Evolutionary conservation across 2,888 invertebrate species (phyloP).

Genomic region (Cosmorhoe ocellata): DNA sequence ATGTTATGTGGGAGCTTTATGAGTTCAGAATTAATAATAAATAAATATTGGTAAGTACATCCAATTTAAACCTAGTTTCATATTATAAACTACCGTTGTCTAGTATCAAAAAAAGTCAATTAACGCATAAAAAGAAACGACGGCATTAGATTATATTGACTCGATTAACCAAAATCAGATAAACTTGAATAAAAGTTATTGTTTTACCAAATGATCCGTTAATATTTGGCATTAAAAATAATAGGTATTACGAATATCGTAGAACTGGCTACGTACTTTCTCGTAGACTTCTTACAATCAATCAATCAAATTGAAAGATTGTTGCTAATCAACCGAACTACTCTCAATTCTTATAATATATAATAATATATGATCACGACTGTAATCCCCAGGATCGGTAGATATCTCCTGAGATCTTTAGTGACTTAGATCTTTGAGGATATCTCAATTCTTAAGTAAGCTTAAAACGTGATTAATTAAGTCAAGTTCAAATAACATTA

Average conservation of each 20-base stretch:
- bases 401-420: too few species aligned
- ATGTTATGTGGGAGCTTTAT: too few species aligned
- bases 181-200: neutral
- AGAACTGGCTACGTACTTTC: neutral
- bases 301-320: slow-evolving; percentile 31
- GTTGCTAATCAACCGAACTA: slow-evolving; percentile 21
- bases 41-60: too few species aligned
- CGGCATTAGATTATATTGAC: neutral
- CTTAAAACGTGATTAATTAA: slow-evolving; percentile 38
- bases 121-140: neutral
- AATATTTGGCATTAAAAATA: neutral
- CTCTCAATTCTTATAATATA: too few species aligned
- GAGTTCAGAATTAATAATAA: too few species aligned
- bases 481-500: slow-evolving; percentile 25
- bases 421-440: too few species aligned
- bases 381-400: too few species aligned
- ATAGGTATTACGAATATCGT: neutral
- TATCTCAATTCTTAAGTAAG: slow-evolving; percentile 21
- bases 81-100: too few species aligned
- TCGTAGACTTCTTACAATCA: slow-evolving; percentile 2
- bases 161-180: neutral
- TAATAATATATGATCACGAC: too few species aligned
- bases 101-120: too few species aligned
- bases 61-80: too few species aligned
- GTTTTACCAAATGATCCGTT: neutral